These are phyloP conservation scores for Drosophila elegans DNA, from an alignment of 1,140 invertebrate genomes.

Conservation along the genomic window DNA sequence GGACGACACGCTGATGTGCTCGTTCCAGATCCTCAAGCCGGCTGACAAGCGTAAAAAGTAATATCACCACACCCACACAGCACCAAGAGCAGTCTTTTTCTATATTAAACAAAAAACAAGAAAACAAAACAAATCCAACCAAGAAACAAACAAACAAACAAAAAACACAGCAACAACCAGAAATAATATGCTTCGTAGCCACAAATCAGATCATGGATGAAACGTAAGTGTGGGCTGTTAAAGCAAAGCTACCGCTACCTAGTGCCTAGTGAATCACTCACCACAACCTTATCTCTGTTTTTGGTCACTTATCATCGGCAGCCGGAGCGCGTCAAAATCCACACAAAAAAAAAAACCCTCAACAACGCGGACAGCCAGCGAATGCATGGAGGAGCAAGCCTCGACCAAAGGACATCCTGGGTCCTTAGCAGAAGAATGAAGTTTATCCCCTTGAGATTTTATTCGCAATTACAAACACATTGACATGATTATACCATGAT, in stretches of 20 bases:
- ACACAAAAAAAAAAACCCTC: conserved; percentile 35
- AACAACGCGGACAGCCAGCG: conserved; percentile 5
- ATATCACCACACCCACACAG: conserved; percentile 91
- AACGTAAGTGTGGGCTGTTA: conserved; percentile 60
- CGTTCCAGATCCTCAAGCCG: conserved; percentile 98
- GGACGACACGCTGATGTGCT: conserved; percentile 99
- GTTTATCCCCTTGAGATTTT: conserved; percentile 64
- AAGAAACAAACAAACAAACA: conserved; percentile 45
- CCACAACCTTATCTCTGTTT: conserved; percentile 52
- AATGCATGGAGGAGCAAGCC: conserved; percentile 25
- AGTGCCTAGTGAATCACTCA: conserved; percentile 42
- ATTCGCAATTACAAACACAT: conserved; percentile 61
- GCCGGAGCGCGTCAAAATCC: conserved; percentile 58
- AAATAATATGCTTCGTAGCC: conserved; percentile 55
- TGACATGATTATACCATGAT: conserved; percentile 49
- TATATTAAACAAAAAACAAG: conserved; percentile 57
- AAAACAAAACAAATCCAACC: conserved; percentile 20
- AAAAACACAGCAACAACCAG: conserved; percentile 51
- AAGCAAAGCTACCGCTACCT: conserved; percentile 6
- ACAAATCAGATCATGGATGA: conserved; percentile 40
- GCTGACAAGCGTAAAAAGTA: conserved; percentile 99
- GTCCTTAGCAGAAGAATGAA: conserved; percentile 40
- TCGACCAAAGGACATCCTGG: conserved; percentile 26
- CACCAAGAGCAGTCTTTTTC: conserved; percentile 88
- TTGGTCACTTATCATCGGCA: conserved; percentile 62